Conservation (phyloP, 2,888 invertebrate genomes). For the Leptinotarsa rubiginosa region DNA sequence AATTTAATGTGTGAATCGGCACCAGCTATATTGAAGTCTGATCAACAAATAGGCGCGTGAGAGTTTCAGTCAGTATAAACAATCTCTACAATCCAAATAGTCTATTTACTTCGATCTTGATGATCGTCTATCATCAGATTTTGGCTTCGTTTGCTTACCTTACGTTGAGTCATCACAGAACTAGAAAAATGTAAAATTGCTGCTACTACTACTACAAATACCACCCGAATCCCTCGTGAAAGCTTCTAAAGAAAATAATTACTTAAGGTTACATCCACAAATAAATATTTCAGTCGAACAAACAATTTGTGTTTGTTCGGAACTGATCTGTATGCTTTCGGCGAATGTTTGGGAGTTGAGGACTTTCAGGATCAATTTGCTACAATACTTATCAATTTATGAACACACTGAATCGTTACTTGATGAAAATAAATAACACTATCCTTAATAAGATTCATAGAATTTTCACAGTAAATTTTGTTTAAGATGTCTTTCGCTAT, state of each 20-base stretch:
- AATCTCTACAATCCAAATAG: background rate
- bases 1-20: background rate
- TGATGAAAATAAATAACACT: too few relatives aligned
- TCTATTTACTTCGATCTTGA: background rate
- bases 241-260: constrained; percentile 9
- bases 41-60: background rate
- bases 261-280: background rate
- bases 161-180: constrained; percentile 21
- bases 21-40: background rate
- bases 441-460: too few relatives aligned
- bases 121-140: constrained; percentile 14
- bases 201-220: constrained; percentile 18
- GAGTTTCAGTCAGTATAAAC: background rate
- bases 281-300: background rate
- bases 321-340: too few relatives aligned
- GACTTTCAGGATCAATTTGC: too few relatives aligned
- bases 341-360: too few relatives aligned
- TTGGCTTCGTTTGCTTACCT: constrained; percentile 21
- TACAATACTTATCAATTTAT: too few relatives aligned
- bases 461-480: too few relatives aligned
- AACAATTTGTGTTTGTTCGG: background rate
- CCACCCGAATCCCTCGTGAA: background rate
- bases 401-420: too few relatives aligned
- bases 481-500: too few relatives aligned
- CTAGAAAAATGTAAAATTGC: background rate